These are phyloP conservation scores for Hippopotamus amphibius DNA, from an alignment of 2,113 vertebrate species.

Conservation along the genomic window DNA sequence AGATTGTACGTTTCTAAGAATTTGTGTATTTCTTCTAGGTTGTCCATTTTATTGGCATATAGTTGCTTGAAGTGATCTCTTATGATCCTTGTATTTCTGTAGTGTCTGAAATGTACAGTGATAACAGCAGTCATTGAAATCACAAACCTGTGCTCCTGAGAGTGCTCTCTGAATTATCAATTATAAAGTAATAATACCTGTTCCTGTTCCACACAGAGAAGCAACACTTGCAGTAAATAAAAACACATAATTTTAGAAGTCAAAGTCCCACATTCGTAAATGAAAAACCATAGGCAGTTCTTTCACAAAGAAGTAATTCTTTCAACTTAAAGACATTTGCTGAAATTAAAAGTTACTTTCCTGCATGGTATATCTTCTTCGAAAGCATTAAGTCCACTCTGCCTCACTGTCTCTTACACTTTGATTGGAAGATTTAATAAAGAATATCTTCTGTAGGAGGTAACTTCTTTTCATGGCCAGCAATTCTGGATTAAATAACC, in stretches of 20 bases:
- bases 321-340: slow-evolving; percentile 38
- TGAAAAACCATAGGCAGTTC: slow-evolving; percentile 33
- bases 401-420: slow-evolving; percentile 49
- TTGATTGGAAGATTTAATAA: too few relatives aligned
- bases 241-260: background rate
- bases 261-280: background rate
- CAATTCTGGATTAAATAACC: slow-evolving; percentile 60
- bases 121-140: background rate
- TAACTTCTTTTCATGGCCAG: slow-evolving; percentile 59
- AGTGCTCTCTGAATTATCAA: background rate
- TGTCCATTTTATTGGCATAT: too few relatives aligned
- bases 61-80: too few relatives aligned
- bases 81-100: too few relatives aligned
- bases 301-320: slow-evolving; percentile 42
- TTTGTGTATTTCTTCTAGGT: too few relatives aligned
- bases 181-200: background rate
- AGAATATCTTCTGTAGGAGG: background rate
- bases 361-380: slow-evolving; percentile 46
- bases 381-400: slow-evolving; percentile 46
- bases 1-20: too few relatives aligned
- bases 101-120: background rate
- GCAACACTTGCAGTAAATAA: background rate
- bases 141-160: background rate
- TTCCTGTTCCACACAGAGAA: background rate
- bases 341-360: slow-evolving; percentile 51